Base-by-base conservation (phyloP, 2,113 vertebrate genomes). In the Fulica atra region DNA sequence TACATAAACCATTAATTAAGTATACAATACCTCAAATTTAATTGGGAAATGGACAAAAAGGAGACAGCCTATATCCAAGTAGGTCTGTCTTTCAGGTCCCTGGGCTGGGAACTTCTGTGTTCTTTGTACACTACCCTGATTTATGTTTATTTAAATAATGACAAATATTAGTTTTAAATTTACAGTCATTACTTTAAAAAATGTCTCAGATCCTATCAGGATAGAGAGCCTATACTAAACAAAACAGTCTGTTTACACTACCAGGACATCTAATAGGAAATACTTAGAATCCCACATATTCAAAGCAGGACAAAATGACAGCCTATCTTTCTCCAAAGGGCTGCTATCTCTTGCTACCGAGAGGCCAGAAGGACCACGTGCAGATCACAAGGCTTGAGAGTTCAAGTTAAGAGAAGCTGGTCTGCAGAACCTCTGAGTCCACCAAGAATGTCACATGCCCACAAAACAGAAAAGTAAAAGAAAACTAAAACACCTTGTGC, bases 151-250 rank as follows among this genome's bases (percentile, higher is more conserved):
- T 93, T 89, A 81, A 84, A 93, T 89, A 84, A 96, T 61, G 44
- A 76, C 81, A 97, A 95, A 96, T 93, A 95, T 95, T 95, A 87
- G 83, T 76, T 95, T 95, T 65, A 87, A 64, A 79, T 92, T 87
- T 84, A 81, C 33, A 92, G 42, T 71, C 77, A 86, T 60, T 91
- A 83, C 81, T 93, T 93, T 84, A 33, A 84, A 95, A 92, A 48
- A 95, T 8, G 18, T 19, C 69, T 81, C 57, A 61, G 92, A 86
- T 89, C 53, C 86, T 91, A 79, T 11, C 19, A 31, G 95, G 91
- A 96, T 92, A 91, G 96, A 94, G 68, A 69, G 86, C 88, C 92
- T 81, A 92, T 8, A 63, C 53, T 91, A 96, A 92, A 95, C 91
- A 95, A 94, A 95, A 69, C 57, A 28, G 54, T 76, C 91, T 96